Evolutionary conservation across 1,140 invertebrate species (phyloP), one percentile per base, ranked within the genome.

Genomic region (Neodiprion lecontei): DNA sequence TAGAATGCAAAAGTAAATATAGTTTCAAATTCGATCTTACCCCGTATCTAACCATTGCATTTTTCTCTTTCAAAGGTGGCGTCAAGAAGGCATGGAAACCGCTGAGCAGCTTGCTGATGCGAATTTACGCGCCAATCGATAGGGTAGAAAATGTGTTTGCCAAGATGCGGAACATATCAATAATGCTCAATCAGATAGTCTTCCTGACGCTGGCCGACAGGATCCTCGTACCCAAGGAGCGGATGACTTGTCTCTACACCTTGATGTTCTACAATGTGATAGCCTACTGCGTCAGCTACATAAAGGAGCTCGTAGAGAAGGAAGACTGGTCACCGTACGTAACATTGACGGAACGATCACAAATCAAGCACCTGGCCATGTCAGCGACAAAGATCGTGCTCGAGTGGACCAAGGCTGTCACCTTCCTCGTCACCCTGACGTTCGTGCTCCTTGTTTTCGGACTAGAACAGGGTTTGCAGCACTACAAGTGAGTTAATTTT

Each of bases 251-350:
- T 23, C 89, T 95, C 10, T 95, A 95, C 83, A 93, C 93, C 0
- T 87, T 95, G 5, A 93, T 95, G 91, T 95, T 95, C 85, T 95
- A 94, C 88, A 95, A 95, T 82, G 94, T 95, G 1, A 89, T 94
- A 70, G 92, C 94, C 0, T 95, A 95, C 85, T 94, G 93, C 75
- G 90, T 94, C 0, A 90, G 90, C 74, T 95, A 95, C 83, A 91
- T 94, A 10, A 91, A 92, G 78, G 93, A 94, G 83, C 87, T 95
- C 2, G 89, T 93, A 66, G 91, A 92, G 67, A 94, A 94, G 79
- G 92, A 94, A 81, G 92, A 94, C 83, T 95, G 94, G 93, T 92
- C 92, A 1, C 91, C 92, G 0, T 94, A 93, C 74, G 92, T 95
- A 7, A 92, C 92, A 76, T 90, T 95, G 77, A 92, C 93, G 0